Evolutionary conservation across 2,888 invertebrate species (phyloP).

Genomic region (Megamerina dolium): DNA sequence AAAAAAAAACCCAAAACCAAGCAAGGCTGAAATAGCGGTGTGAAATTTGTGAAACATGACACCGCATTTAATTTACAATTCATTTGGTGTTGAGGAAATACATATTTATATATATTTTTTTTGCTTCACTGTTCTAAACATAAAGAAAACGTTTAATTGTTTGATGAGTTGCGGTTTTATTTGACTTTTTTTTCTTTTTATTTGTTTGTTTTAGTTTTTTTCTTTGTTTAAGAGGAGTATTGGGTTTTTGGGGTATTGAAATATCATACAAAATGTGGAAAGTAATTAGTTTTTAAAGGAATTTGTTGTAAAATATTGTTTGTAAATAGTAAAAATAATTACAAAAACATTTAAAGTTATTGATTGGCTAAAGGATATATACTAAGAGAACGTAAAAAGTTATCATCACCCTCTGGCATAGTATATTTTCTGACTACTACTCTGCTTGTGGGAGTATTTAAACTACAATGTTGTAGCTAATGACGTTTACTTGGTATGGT

Average conservation of each 20-base stretch:
- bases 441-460: not conserved
- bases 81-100: constrained; percentile 38
- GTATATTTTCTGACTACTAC: not conserved
- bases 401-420: not conserved
- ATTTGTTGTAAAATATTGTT: too few relatives aligned
- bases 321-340: too few relatives aligned
- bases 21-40: too few relatives aligned
- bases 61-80: constrained; percentile 43
- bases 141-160: constrained; percentile 23
- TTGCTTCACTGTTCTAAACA: constrained; percentile 12
- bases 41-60: constrained; percentile 37
- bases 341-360: too few relatives aligned
- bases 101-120: too few relatives aligned
- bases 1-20: too few relatives aligned
- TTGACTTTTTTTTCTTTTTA: constrained; percentile 1
- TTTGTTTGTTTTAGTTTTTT: constrained; percentile 5
- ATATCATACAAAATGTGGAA: too few relatives aligned
- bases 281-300: too few relatives aligned
- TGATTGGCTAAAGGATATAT: too few relatives aligned
- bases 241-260: too few relatives aligned
- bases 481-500: not conserved
- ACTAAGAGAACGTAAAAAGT: constrained; percentile 5
- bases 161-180: constrained; percentile 24
- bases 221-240: not conserved
- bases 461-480: not conserved